Evolutionary conservation across 2,888 invertebrate genomes (phyloP).

Genomic region (Hirtodrosophila cameraria): DNA sequence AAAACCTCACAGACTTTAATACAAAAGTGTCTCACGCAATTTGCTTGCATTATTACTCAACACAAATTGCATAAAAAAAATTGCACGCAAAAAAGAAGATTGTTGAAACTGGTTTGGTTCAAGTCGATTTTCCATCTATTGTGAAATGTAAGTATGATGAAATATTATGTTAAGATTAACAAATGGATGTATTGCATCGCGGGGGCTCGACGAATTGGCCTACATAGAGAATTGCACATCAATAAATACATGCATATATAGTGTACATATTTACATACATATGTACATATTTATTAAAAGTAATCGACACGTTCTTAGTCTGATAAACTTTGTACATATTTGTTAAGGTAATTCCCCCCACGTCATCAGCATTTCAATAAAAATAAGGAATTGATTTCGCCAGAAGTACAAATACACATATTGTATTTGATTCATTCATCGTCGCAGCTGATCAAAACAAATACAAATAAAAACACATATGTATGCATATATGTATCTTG

Average conservation of each 20-base stretch:
- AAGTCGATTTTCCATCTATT: slow-evolving; percentile 9
- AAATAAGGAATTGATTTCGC: slow-evolving; percentile 16
- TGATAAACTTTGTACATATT: not conserved
- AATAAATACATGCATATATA: not conserved
- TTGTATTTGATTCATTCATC: slow-evolving; percentile 31
- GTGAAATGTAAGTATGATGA: slow-evolving; percentile 51
- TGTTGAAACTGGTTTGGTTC: slow-evolving; percentile 34
- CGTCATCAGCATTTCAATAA: slow-evolving; percentile 25
- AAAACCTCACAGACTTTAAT: not conserved
- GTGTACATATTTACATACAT: not conserved
- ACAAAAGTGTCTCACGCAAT: slow-evolving; percentile 43
- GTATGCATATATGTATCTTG: slow-evolving; percentile 1
- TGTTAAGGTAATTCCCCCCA: slow-evolving; percentile 5
- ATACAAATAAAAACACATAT: slow-evolving; percentile 17
- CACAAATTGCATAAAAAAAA: slow-evolving; percentile 25
- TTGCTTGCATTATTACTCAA: slow-evolving; percentile 32
- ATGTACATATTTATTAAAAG: not conserved
- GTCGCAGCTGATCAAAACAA: slow-evolving; percentile 57
- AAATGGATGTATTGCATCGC: not conserved
- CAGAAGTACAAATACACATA: slow-evolving; percentile 13
- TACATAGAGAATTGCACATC: not conserved
- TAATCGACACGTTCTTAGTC: slow-evolving; percentile 32
- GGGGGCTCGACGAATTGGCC: not conserved
- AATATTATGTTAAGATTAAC: slow-evolving; percentile 6
- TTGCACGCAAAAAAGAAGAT: slow-evolving; percentile 5